Conservation (phyloP, 2,113 vertebrate genomes). For the Percina caprodes region DNA sequence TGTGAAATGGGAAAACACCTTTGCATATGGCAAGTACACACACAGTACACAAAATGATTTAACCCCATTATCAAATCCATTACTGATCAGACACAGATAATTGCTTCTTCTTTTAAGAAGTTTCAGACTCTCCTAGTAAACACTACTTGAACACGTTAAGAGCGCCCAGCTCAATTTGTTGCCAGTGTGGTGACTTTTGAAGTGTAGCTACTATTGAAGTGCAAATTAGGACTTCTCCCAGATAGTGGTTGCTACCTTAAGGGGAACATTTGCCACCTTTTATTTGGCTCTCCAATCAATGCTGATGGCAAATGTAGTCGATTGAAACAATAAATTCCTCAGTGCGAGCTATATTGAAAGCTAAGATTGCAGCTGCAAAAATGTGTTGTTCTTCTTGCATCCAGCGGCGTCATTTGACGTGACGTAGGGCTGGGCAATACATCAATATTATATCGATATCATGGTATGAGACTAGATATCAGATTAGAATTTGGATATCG, state of each 20-base stretch:
- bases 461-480: no score
- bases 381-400: no score
- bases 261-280: no score
- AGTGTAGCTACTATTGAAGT: constrained; percentile 53
- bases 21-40: neutral
- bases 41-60: constrained; percentile 10
- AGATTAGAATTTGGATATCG: no score
- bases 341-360: no score
- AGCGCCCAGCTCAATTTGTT: constrained; percentile 26
- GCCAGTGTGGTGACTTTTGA: constrained; percentile 35
- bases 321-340: no score
- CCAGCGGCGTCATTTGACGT: no score
- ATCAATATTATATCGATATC: no score
- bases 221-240: constrained; percentile 47
- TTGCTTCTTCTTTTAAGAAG: constrained; percentile 40
- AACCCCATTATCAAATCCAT: constrained; percentile 44
- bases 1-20: neutral
- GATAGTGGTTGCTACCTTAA: neutral
- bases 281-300: no score
- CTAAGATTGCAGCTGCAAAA: no score
- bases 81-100: constrained; percentile 44
- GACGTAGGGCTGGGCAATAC: no score
- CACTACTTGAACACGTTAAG: constrained; percentile 33
- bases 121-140: constrained; percentile 42
- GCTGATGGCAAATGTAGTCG: no score